phyloP scores from a whole-genome alignment of 2,113 vertebrate species.

The Oryzias woworae region DNA sequence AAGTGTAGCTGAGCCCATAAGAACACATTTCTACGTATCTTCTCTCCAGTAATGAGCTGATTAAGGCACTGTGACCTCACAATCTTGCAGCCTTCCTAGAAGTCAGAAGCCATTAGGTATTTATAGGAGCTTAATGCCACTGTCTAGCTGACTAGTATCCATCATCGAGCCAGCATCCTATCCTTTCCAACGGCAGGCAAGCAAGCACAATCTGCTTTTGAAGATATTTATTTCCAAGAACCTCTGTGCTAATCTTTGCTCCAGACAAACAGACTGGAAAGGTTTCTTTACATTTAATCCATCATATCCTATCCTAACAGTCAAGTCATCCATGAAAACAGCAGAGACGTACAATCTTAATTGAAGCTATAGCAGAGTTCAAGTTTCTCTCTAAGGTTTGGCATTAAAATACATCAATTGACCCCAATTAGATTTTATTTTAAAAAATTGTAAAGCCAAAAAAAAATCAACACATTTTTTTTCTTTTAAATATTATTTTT shows the following conservation, averaged over 20 bases:
- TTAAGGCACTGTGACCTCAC: constrained; percentile 55
- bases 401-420: no score
- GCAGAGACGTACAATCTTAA: constrained; percentile 17
- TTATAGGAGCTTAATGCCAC: constrained; percentile 67
- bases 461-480: no score
- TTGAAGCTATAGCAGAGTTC: no score
- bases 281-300: constrained; percentile 22
- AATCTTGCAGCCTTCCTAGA: constrained; percentile 67
- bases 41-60: constrained; percentile 49
- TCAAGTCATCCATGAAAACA: constrained; percentile 24
- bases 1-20: constrained; percentile 42
- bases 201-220: constrained; percentile 36
- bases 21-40: constrained; percentile 26
- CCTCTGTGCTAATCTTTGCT: constrained; percentile 3
- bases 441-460: no score
- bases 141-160: constrained; percentile 44
- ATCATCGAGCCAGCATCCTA: constrained; percentile 44
- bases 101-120: constrained; percentile 68
- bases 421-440: no score
- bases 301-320: not conserved
- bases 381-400: no score
- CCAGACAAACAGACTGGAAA: constrained; percentile 12
- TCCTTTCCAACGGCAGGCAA: constrained; percentile 28
- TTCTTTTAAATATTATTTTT: no score
- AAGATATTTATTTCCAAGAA: constrained; percentile 32